Evolutionary conservation across 2,888 invertebrate species (phyloP).

Genomic region (Synanthedon myopaeformis): DNA sequence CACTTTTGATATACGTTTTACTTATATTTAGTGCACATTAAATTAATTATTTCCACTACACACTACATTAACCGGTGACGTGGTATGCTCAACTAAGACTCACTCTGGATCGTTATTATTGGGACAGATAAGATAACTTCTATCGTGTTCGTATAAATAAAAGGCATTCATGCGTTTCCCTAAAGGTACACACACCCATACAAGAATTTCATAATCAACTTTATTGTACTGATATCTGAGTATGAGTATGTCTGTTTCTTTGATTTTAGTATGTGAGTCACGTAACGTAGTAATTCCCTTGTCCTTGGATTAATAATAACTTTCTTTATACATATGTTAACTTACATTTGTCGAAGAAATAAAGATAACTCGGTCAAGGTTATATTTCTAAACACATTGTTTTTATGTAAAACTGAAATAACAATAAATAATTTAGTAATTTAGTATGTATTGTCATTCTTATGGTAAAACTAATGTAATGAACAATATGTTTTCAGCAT

Average conservation of each 20-base stretch:
- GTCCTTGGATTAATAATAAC: slow-evolving; percentile 11
- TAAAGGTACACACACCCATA: slow-evolving; percentile 12
- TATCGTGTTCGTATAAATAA: slow-evolving; percentile 20
- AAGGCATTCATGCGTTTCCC: slow-evolving; percentile 20
- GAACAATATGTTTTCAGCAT: too few species aligned
- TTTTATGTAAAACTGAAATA: too few species aligned
- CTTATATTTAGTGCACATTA: neutral
- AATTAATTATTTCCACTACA: slow-evolving; percentile 3
- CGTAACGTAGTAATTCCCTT: slow-evolving; percentile 7
- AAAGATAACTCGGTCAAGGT: slow-evolving; percentile 35
- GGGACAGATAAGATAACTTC: slow-evolving; percentile 55
- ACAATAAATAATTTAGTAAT: too few species aligned
- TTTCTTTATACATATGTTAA: slow-evolving; percentile 17
- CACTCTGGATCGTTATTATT: slow-evolving; percentile 37
- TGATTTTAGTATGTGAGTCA: slow-evolving; percentile 19
- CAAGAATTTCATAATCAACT: neutral
- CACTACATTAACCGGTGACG: slow-evolving; percentile 14
- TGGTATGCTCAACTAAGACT: slow-evolving; percentile 25
- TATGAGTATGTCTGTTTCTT: slow-evolving; percentile 23
- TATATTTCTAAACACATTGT: slow-evolving; percentile 3
- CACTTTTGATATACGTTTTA: neutral
- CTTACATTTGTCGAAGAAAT: neutral
- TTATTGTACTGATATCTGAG: slow-evolving; percentile 12
- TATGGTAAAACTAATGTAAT: too few species aligned
- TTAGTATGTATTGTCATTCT: too few species aligned